Percentiles rank a stretch among this genome's conserved stretches.
These are phyloP conservation scores for Cephalopholis sonnerati DNA, from an alignment of 2,113 vertebrate genomes.

Conservation along the genomic window DNA sequence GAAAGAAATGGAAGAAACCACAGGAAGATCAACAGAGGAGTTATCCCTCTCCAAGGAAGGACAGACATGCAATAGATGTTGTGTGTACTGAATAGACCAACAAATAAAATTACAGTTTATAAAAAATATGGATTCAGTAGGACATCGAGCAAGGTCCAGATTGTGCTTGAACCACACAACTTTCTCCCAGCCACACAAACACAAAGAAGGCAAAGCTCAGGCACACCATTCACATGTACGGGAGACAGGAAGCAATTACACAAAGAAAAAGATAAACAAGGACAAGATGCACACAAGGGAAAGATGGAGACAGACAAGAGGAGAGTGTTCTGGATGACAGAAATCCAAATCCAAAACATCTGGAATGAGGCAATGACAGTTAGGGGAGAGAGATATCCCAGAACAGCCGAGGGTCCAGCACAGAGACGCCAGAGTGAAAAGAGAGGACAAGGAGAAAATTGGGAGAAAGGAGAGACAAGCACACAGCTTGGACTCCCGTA, in stretches of 20 bases:
- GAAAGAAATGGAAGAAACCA: neutral
- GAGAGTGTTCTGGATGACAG: neutral
- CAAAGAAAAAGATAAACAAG: neutral
- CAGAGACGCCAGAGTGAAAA: neutral
- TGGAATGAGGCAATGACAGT: neutral
- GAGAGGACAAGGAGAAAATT: neutral
- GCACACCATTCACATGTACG: no score
- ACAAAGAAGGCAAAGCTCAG: no score
- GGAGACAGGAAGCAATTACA: neutral
- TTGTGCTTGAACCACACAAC: neutral
- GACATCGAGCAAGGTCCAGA: neutral
- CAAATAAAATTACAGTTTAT: neutral
- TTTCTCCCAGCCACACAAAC: no score
- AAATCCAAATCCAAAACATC: neutral
- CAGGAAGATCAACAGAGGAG: neutral
- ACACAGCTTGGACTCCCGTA: no score
- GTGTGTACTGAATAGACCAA: neutral
- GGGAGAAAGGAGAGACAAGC: neutral
- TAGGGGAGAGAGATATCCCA: neutral
- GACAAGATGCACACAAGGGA: neutral
- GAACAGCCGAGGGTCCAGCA: neutral
- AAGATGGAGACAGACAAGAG: neutral
- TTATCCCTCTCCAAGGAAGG: neutral
- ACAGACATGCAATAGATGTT: neutral
- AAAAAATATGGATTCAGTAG: neutral